Evolutionary conservation across 2,113 vertebrate genomes (phyloP).

Genomic region (Marmota flaviventris): DNA sequence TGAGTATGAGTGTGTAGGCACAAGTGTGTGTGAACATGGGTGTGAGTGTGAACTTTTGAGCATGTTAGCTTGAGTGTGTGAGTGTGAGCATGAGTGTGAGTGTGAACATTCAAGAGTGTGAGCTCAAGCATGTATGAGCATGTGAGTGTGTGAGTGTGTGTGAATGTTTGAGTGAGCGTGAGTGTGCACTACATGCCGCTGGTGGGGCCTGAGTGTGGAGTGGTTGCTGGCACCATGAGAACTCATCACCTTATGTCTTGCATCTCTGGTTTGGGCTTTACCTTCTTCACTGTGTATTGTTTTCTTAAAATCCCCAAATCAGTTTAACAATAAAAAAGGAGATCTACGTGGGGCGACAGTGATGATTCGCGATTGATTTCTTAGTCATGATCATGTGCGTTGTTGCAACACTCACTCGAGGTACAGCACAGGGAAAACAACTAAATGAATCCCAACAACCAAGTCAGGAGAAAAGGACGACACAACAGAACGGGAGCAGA

Average conservation of each 20-base stretch:
- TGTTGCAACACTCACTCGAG: background rate
- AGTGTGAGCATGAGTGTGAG: background rate
- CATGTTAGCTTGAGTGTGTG: background rate
- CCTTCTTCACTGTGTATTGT: background rate
- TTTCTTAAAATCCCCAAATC: background rate
- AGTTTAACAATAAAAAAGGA: background rate
- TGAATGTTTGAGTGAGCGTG: no score
- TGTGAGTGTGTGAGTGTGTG: background rate
- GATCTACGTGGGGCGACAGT: background rate
- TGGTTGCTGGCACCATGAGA: rapidly evolving
- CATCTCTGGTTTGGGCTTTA: rapidly evolving
- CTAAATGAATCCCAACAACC: background rate
- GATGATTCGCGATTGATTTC: background rate
- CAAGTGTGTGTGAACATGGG: no score
- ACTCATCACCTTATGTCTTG: rapidly evolving
- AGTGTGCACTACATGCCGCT: no score
- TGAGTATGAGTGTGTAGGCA: no score
- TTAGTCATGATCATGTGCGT: background rate
- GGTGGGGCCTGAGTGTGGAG: no score
- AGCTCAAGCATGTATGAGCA: background rate
- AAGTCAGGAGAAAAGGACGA: background rate
- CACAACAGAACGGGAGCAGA: background rate
- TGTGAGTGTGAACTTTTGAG: background rate
- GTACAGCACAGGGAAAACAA: background rate
- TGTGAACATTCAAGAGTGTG: background rate